A percentile compares a stretch with the other conserved stretches of the same genome.
These are phyloP conservation scores for Heptranchias perlo DNA, from an alignment of 2,113 vertebrate species.

Conservation along the genomic window DNA sequence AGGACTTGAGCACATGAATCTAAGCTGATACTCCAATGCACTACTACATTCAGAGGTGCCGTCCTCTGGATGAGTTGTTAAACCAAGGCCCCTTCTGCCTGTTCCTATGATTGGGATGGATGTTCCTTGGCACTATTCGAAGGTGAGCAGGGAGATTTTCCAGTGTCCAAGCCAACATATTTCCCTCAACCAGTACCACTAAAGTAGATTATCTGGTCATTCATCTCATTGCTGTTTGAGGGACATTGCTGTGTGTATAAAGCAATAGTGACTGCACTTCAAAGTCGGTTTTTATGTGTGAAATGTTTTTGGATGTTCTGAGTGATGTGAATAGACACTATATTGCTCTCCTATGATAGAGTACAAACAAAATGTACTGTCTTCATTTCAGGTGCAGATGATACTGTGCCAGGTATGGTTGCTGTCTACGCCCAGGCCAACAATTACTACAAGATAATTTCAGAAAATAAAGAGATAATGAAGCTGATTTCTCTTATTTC, in stretches of 20 bases:
- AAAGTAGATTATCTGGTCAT: background rate
- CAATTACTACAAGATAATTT: constrained; percentile 34
- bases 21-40: too few species aligned
- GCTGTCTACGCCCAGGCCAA: background rate
- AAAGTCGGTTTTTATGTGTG: background rate
- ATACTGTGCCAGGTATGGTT: background rate
- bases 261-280: background rate
- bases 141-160: too few species aligned
- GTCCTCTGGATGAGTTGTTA: too few species aligned
- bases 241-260: background rate
- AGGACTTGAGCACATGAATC: too few species aligned
- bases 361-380: background rate
- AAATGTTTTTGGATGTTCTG: background rate
- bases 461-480: constrained; percentile 29
- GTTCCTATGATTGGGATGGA: too few species aligned
- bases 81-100: too few species aligned
- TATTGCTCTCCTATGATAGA: background rate
- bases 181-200: too few species aligned
- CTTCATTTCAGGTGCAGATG: background rate
- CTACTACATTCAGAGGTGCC: too few species aligned
- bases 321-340: background rate
- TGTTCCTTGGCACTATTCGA: too few species aligned
- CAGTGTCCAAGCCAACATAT: too few species aligned
- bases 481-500: constrained; percentile 30
- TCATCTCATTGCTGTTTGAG: background rate